Conservation (phyloP, 2,888 invertebrate genomes). For the Erannis defoliaria region DNA sequence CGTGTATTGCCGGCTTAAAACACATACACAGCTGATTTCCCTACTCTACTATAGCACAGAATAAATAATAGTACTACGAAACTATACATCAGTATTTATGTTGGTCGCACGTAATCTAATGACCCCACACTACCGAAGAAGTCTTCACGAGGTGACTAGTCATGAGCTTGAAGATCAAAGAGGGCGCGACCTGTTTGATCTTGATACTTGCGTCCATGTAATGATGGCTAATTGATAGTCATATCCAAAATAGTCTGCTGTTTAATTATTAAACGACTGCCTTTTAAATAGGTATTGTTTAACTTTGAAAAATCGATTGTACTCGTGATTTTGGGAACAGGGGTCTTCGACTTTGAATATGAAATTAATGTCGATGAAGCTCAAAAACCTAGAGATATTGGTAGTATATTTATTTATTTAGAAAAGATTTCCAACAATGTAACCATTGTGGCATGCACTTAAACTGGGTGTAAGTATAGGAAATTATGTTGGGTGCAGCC, state of each 20-base stretch:
- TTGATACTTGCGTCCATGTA: conserved; percentile 23
- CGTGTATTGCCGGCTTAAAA: too few species aligned
- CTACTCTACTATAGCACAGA: not conserved
- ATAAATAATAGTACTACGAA: too few species aligned
- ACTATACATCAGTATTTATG: too few species aligned
- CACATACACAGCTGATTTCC: not conserved
- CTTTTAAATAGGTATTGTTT: not conserved
- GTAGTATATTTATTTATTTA: too few species aligned
- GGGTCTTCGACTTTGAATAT: not conserved
- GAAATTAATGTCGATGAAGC: not conserved
- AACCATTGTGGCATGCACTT: too few species aligned
- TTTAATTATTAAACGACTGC: conserved; percentile 12
- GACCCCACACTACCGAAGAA: conserved; percentile 24
- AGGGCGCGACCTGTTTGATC: conserved; percentile 30
- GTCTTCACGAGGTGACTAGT: conserved; percentile 31
- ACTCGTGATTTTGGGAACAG: not conserved
- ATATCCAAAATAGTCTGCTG: conserved; percentile 3
- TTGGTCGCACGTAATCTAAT: conserved; percentile 40
- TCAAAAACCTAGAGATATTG: not conserved
- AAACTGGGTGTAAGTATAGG: too few species aligned
- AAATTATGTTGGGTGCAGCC: too few species aligned
- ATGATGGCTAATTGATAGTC: conserved; percentile 14
- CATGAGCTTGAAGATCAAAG: conserved; percentile 25
- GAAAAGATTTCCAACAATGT: too few species aligned
- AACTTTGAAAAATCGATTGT: not conserved